Base-by-base conservation (phyloP, 2,797 vertebrate species). In the Halcyon leucocephala region DNA sequence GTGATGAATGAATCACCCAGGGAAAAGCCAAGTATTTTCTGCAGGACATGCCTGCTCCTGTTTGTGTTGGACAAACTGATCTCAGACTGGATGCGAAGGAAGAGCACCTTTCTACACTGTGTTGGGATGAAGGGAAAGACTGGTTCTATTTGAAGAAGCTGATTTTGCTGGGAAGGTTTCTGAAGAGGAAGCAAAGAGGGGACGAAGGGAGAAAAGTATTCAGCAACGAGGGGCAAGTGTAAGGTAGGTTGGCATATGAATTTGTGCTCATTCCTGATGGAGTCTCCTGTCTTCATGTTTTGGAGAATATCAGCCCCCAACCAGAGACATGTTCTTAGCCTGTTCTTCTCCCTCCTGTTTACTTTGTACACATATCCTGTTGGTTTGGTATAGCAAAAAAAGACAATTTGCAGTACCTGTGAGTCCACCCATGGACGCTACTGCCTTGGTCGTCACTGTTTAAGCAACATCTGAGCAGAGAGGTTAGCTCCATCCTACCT, bases 1-100 rank as follows among this genome's bases (percentile, higher is more conserved):
- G 8, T 10, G 29, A 76, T 64, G 16, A 73, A 52, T 13, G 12
- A 49, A 73, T 42, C 6, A 16, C 0, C 0, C 4, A 6, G n/a
- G 48, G 55, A 73, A 85, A 88, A 88, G 17, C 15, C 12, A 73
- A 60, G 37, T 35, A 33, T 60, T 60, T 84, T 84, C 49, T 54
- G 13, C 39, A 35, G 67, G 46, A 55, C 7, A 2, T 24, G 21
- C 29, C 28, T 39, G 18, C 37, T 71, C 15, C 37, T 70, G 20
- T 48, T 55, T 48, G 24, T 48, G 10, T 49, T 52, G 13, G 51
- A 33, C 65, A 94, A 82, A 64, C 20, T 29, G 37, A 41, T 71
- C 28, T 78, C 17, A 52, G 42, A 35, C 10, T 21, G 25, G 21
- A 11, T 1, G 3, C 49, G n/a, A 39, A 7, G 14, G 15, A 82